Conservation (phyloP, 2,888 invertebrate genomes). For the Fragum sueziense region DNA sequence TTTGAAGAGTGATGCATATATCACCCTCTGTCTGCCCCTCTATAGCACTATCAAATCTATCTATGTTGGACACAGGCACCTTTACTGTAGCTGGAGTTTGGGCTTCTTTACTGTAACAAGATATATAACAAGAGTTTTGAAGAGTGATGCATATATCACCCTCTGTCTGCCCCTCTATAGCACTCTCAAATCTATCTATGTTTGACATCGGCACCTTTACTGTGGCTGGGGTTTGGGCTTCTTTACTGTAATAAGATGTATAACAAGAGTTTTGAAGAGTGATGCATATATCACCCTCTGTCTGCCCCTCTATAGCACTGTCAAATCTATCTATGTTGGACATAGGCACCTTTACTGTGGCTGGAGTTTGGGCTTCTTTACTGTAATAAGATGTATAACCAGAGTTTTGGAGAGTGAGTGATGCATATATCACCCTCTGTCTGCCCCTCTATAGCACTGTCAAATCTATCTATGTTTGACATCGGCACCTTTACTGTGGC, state of each 20-base stretch:
- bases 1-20: no score
- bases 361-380: conserved; percentile 36
- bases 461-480: conserved; percentile 52
- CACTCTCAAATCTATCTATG: conserved; percentile 62
- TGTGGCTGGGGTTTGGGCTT: conserved; percentile 44
- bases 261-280: no score
- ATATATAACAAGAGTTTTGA: neutral
- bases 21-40: conserved; percentile 61
- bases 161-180: conserved; percentile 59
- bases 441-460: conserved; percentile 61
- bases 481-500: conserved; percentile 43
- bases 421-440: conserved; percentile 63
- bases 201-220: conserved; percentile 31
- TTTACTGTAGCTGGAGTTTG: conserved; percentile 44
- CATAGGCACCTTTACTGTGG: conserved; percentile 32
- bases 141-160: conserved; percentile 39
- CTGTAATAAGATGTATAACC: no score
- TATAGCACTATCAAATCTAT: conserved; percentile 63
- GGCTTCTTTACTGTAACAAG: conserved; percentile 19
- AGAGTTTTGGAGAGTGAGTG: no score
- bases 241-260: conserved; percentile 10
- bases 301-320: conserved; percentile 60
- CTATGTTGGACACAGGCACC: conserved; percentile 30
- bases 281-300: conserved; percentile 62
- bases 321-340: conserved; percentile 55